Conservation (phyloP, 2,113 vertebrate species). For the Rhynchopsitta pachyrhyncha region DNA sequence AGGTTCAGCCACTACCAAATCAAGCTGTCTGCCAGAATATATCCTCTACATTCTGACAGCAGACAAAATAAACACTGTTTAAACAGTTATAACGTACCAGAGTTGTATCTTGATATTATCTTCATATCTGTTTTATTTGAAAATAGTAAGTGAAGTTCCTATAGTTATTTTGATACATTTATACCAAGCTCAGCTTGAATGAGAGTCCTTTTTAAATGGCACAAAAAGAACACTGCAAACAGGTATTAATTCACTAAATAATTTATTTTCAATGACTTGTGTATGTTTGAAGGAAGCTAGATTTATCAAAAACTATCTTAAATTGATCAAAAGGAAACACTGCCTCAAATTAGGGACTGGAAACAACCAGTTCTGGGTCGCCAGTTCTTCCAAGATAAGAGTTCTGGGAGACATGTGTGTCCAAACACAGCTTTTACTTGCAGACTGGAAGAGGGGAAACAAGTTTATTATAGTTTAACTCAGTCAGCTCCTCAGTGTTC, state of each 20-base stretch:
- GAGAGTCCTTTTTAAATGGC: background rate
- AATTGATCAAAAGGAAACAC: background rate
- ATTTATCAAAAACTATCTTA: background rate
- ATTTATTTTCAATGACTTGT: background rate
- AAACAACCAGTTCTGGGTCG: background rate
- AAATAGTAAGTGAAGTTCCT: background rate
- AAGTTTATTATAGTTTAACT: background rate
- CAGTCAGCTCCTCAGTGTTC: background rate
- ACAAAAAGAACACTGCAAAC: background rate
- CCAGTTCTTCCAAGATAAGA: background rate
- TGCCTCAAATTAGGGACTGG: background rate
- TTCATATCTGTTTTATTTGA: background rate
- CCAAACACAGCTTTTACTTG: background rate
- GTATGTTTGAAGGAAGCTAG: background rate
- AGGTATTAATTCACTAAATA: background rate
- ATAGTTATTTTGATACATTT: background rate
- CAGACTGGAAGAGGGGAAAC: background rate
- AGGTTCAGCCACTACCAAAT: background rate
- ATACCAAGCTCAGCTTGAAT: background rate
- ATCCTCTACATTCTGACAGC: background rate
- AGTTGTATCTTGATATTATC: background rate
- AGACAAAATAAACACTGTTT: background rate
- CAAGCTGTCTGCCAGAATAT: background rate
- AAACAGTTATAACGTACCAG: background rate
- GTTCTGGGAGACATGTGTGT: background rate